A percentile compares a stretch with the other conserved stretches of the same genome.
Evolutionary conservation across 2,888 invertebrate species (phyloP).

Genomic region (Drosophila affinis): DNA sequence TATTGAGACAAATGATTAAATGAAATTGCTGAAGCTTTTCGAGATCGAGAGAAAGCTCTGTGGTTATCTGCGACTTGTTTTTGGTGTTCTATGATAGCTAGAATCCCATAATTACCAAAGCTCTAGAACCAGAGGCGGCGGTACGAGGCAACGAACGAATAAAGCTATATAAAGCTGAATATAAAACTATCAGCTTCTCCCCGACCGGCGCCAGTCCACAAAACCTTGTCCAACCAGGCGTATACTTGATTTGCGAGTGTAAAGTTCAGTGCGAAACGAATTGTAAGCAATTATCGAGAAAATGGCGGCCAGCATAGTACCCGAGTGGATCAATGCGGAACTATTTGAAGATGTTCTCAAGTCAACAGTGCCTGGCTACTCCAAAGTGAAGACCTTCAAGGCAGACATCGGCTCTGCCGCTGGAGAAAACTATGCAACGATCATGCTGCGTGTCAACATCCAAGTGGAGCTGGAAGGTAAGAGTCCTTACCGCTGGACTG

Average conservation of each 20-base stretch:
- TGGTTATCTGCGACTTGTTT: neutral
- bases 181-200: constrained; percentile 14
- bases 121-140: neutral
- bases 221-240: constrained; percentile 8
- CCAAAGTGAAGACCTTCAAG: constrained; percentile 51
- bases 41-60: constrained; percentile 1
- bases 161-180: neutral
- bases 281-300: neutral
- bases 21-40: constrained; percentile 5
- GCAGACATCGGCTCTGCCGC: constrained; percentile 55
- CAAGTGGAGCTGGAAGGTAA: constrained; percentile 71
- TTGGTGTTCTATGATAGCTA: neutral
- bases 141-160: too few relatives aligned
- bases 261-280: neutral
- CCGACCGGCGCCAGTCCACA: constrained; percentile 6
- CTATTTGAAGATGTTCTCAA: constrained; percentile 52
- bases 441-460: constrained; percentile 72
- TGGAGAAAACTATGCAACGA: constrained; percentile 81
- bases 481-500: neutral
- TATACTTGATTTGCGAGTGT: constrained; percentile 12
- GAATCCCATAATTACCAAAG: constrained; percentile 1
- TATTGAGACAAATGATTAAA: neutral
- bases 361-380: constrained; percentile 45
- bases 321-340: constrained; percentile 57
- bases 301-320: constrained; percentile 45